phyloP scores from a whole-genome alignment of 1,140 invertebrate genomes.

The Diorhabda sublineata region DNA sequence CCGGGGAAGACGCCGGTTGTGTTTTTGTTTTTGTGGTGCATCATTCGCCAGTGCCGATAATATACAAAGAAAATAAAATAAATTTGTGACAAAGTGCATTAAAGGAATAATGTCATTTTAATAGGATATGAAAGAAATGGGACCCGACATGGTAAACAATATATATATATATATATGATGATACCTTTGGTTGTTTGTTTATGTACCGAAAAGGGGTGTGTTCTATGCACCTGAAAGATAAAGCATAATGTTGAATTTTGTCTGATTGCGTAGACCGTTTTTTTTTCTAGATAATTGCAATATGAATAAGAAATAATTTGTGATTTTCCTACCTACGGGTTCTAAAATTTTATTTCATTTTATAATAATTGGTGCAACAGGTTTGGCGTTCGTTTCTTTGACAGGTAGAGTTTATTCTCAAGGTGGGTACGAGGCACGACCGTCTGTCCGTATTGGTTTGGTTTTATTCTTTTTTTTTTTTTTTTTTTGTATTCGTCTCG shows the following conservation, averaged over 20 bases:
- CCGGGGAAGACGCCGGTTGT: constrained; percentile 63
- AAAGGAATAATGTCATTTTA: constrained; percentile 34
- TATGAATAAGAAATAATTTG: no score
- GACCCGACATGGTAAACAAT: constrained; percentile 66
- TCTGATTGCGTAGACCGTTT: background rate
- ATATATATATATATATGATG: constrained; percentile 41
- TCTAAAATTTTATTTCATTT: constrained; percentile 8
- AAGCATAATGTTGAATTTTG: constrained; percentile 1
- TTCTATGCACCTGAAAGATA: background rate
- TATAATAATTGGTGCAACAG: constrained; percentile 31
- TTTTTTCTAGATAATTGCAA: background rate
- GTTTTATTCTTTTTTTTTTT: constrained; percentile 8
- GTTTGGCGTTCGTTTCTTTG: constrained; percentile 31
- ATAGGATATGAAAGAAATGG: constrained; percentile 66
- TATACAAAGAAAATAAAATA: background rate
- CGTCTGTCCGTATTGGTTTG: background rate
- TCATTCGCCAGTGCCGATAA: background rate
- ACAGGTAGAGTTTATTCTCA: constrained; percentile 42
- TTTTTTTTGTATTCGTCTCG: background rate
- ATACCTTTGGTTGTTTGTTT: constrained; percentile 51
- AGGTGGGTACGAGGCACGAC: constrained; percentile 28
- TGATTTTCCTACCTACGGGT: no score
- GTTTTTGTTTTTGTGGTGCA: constrained; percentile 47
- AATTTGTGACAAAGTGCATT: constrained; percentile 1
- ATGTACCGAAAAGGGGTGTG: constrained; percentile 40